Evolutionary conservation across 2,888 invertebrate genomes (phyloP), one percentile per base, ranked within the genome.

Genomic region (Plusia festucae): DNA sequence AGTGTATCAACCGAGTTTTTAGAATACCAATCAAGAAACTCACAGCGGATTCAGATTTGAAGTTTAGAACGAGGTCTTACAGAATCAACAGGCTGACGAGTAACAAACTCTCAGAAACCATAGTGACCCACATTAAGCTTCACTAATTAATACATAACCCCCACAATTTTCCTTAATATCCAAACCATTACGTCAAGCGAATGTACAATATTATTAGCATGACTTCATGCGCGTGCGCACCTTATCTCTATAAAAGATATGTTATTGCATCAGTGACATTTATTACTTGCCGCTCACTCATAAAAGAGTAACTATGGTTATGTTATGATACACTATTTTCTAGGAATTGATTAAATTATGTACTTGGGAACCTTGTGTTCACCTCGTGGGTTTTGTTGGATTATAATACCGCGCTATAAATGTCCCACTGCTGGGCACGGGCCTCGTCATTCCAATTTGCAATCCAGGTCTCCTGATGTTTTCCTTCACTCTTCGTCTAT

Each of bases 161-260:
- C 20, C 2, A 49, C 9, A 13, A 20, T 53, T 51, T 53, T 20
- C 60, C 22, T 55, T 13, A 24, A 53, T 1, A 62, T 32, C 34
- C 49, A 55, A 20, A n/a, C 18, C 54, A 59, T 34, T 0, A 53
- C 20, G 56, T 68, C 44, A 16, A 15, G 40, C n/a, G 15, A 9
- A 20, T 16, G 44, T 34, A 8, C 34, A 56, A 30, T 13, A 46
- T 57, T 24, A 76, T 46, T 44, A n/a, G 1, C 16, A 20, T 72
- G 73, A 76, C 77, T 73, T 58, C 58, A 72, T 55, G 15, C 51
- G 73, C 60, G 73, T 72, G 73, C 77, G 67, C 73, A 71, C 30
- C 66, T 58, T 67, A 74, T 67, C 77, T 49, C 57, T 51, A 55
- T 60, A 54, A 61, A 63, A 58, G 53, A 63, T 60, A 73, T 68